Base-by-base conservation (phyloP, 2,113 vertebrate species). In the Xenopus borealis region DNA sequence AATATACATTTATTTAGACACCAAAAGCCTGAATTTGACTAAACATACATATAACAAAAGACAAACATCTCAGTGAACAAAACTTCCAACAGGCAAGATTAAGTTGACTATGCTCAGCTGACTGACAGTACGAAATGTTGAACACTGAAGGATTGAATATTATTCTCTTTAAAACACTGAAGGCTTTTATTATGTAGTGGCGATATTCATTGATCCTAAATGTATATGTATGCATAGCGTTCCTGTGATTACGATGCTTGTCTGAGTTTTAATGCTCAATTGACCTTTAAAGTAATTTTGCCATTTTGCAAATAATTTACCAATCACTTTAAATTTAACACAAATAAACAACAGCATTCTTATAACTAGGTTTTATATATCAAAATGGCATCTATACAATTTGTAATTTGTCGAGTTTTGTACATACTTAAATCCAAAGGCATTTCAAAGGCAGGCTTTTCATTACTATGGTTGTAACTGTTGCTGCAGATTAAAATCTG, bases 401-500 rank as follows among this genome's bases (percentile, higher is more conserved):
- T 69, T 40, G 59, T 40, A 77, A 77, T 77, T 77, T 77, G 74
- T 52, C 7, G 47, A 70, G 74, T 70, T 70, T 69, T 64, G 70
- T 61, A 52, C 59, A 70, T 61, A 50, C 74, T 77, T 77, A 57
- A 57, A 57, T 55, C 63, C 74, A 77, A 77, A 77, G 74, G 63
- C 74, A 44, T 77, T 77, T 77, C 66, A 77, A 77, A 77, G 74
- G 58, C 74, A 70, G n/a, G 33, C 20, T 70, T 61, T 62, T 67
- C 47, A 77, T 64, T 55, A 45, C 73, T 40, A 52, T 23, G 59
- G 52, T 33, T 62, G 45, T 67, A 69, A 40, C 65, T 75, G 72
- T 69, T 69, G 66, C 69, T 33, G 59, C 47, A 77, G 74, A 77
- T 77, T 77, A 77, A 77, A 77, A 77, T 77, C 74, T 69, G 74